Evolutionary conservation across 37 sponge, comb jelly and placozoan genomes (phyloP).

Genomic region (Beroe forskalii): DNA sequence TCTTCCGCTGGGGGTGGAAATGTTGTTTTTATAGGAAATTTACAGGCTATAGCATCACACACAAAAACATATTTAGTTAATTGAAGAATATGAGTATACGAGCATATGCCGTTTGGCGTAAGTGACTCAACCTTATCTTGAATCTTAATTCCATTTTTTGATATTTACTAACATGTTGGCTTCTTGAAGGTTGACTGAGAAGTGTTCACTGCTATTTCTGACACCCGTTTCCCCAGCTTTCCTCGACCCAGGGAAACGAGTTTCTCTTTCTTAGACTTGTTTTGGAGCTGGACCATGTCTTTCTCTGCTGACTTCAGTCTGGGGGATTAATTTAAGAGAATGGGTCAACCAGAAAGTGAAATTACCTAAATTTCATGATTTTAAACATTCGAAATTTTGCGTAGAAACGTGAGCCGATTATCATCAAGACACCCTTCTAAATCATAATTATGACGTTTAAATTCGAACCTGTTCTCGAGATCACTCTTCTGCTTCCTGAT

Average conservation of each 20-base stretch:
- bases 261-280: conserved; percentile 15
- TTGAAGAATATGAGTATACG: no score
- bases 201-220: conserved; percentile 21
- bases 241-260: conserved; percentile 10
- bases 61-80: no score
- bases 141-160: no score
- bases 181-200: conserved; percentile 7
- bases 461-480: conserved; percentile 6
- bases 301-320: conserved; percentile 30
- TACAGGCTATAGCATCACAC: no score
- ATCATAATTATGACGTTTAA: no score
- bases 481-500: conserved; percentile 56
- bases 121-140: no score
- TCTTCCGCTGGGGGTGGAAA: neutral
- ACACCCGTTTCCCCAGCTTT: conserved; percentile 8
- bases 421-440: no score
- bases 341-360: neutral
- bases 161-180: neutral
- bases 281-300: conserved; percentile 4
- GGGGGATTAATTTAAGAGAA: neutral
- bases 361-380: no score
- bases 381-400: no score
- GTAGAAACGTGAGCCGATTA: no score
- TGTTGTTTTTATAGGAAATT: no score
- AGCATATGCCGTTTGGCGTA: no score